Evolutionary conservation across 2,113 vertebrate genomes (phyloP).

Genomic region (Gallinago media): DNA sequence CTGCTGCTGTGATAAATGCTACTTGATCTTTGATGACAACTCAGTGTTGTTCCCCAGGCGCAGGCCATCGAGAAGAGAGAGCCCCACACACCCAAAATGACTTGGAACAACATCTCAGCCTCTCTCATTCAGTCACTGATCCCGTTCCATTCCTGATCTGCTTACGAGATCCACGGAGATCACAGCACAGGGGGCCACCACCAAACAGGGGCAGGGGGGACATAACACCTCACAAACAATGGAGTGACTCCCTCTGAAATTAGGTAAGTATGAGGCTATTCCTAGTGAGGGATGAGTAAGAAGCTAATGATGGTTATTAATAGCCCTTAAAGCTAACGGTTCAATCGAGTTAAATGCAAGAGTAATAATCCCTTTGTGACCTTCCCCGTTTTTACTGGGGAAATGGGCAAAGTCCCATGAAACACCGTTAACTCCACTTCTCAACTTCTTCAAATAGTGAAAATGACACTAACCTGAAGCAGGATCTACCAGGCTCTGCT

Average conservation of each 20-base stretch:
- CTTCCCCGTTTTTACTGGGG: neutral
- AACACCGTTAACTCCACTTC: neutral
- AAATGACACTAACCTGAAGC: neutral
- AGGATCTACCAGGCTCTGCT: neutral
- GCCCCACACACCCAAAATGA: neutral
- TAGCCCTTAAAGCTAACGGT: constrained; percentile 55
- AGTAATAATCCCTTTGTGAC: constrained; percentile 44
- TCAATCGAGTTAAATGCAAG: constrained; percentile 42
- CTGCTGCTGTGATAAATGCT: neutral
- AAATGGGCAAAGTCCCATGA: neutral
- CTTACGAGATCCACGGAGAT: constrained; percentile 7
- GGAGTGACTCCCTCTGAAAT: neutral
- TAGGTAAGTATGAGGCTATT: constrained; percentile 30
- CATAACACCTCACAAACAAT: neutral
- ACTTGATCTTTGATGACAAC: neutral
- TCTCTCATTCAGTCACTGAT: neutral
- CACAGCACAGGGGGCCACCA: neutral
- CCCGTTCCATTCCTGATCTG: neutral
- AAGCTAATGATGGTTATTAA: constrained; percentile 62
- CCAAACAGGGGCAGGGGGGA: neutral
- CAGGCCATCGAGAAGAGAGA: neutral
- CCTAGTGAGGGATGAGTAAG: constrained; percentile 22
- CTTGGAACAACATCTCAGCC: neutral
- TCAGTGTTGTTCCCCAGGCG: neutral
- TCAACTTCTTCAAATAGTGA: neutral